These are phyloP conservation scores for Eubasilissa splendida DNA, from an alignment of 2,888 invertebrate genomes.

Conservation along the genomic window DNA sequence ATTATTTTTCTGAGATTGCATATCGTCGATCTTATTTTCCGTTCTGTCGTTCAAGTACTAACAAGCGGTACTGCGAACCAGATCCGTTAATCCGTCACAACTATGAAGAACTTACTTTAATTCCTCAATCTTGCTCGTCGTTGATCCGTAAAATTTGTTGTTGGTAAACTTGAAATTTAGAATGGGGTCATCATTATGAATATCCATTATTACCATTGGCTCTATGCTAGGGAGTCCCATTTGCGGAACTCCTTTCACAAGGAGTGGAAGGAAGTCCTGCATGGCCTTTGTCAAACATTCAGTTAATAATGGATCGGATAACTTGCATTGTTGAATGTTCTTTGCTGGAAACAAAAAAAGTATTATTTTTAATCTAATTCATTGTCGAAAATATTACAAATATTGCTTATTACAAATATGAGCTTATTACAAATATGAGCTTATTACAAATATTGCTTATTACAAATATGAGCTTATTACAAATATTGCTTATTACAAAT, in stretches of 20 bases:
- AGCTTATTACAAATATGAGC: too few species aligned
- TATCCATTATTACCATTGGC: constrained; percentile 16
- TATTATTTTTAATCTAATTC: too few species aligned
- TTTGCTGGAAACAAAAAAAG: constrained; percentile 22
- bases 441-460: too few species aligned
- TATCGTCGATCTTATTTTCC: too few species aligned
- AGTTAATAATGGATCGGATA: constrained; percentile 67
- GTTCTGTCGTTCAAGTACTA: too few species aligned
- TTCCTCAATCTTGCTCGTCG: constrained; percentile 19
- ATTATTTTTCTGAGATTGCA: too few species aligned
- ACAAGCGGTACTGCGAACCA: too few species aligned
- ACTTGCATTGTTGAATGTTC: constrained; percentile 66
- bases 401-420: too few species aligned
- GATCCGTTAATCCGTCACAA: too few species aligned
- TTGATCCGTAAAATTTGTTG: neutral
- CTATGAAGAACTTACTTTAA: constrained; percentile 30
- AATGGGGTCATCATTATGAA: neutral
- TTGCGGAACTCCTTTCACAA: constrained; percentile 43
- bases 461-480: too few species aligned
- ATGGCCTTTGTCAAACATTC: constrained; percentile 66
- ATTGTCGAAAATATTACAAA: too few species aligned
- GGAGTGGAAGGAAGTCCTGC: constrained; percentile 61
- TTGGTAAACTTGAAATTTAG: constrained; percentile 43
- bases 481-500: too few species aligned
- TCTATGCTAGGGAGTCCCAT: constrained; percentile 24